Evolutionary conservation across 2,888 invertebrate species (phyloP).

Genomic region (Antheraea yamamai): DNA sequence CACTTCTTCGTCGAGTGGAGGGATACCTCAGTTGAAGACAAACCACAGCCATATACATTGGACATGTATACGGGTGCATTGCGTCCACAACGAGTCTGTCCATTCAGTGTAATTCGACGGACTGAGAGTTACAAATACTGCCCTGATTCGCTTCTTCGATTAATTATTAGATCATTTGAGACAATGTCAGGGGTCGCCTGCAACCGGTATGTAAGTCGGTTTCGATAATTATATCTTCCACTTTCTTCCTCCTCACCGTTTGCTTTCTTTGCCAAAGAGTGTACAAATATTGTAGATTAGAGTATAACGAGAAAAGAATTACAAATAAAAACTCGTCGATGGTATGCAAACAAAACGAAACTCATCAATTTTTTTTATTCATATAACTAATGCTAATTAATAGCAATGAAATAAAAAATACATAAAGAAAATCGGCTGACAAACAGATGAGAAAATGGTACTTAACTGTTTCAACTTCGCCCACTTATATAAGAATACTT

Average conservation of each 20-base stretch:
- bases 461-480: too few species aligned
- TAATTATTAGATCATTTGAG: conserved; percentile 46
- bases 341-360: too few species aligned
- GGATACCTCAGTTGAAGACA: conserved; percentile 31
- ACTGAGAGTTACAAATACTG: conserved; percentile 39
- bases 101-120: conserved; percentile 40
- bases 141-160: conserved; percentile 52
- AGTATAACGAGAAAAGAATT: too few species aligned
- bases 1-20: conserved; percentile 65
- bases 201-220: not conserved
- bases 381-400: too few species aligned
- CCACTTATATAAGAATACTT: too few species aligned
- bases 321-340: too few species aligned
- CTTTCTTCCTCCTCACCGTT: not conserved
- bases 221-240: not conserved
- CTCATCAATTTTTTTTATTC: too few species aligned
- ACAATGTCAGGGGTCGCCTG: conserved; percentile 45
- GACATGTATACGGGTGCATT: conserved; percentile 52
- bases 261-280: too few species aligned
- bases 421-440: too few species aligned
- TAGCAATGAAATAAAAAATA: too few species aligned
- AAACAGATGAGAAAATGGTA: too few species aligned
- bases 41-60: conserved; percentile 43
- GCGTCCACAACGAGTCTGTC: conserved; percentile 52
- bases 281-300: too few species aligned